Base-by-base conservation (phyloP, 2,888 invertebrate species). In the Macrophya annulata region DNA sequence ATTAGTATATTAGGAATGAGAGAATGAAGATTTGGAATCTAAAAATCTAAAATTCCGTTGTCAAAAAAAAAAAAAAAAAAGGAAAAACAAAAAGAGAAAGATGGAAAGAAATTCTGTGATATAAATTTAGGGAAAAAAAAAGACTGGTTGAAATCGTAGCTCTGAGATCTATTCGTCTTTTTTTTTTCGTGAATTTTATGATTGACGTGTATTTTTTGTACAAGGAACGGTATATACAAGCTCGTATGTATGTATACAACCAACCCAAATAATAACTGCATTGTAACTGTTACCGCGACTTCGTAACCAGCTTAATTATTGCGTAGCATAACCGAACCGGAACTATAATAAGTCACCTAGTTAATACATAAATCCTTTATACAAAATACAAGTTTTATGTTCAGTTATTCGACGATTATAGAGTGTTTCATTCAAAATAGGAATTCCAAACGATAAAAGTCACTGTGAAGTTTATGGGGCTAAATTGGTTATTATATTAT, bases 281-380 rank as follows among this genome's bases (percentile, higher is more conserved):
- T 81, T 21, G n/a, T 81, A 81, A 81, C 62, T 59, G 62, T 81
- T 43, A 43, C 21, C 40, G 62, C 62, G 21, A 62, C 31, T 31
- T 31, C n/a, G 59, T 81, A 62, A 81, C 59, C 43, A 59, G 79
- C 40, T 43, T 81, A 81, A 81, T 81, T 81, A 40, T 81, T 77
- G 77, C 59, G 62, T 62, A n/a, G 21, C 59, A 62, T 15, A 51
- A 37, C 40, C 17, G 25, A 77, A 77, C 77, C 77, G 51, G 77
- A 77, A 76, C 21, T 25, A 25, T 15, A 43, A 72, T 43, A 25
- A 45, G 31, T 76, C 62, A 25, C 62, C 62, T 62, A 62, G 62
- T 62, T 62, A 37, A 37, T 43, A 9, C 3, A 40, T 72, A 17
- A 25, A 71, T 17, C 25, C 10, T 59, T 31, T 3, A 3, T 31